Evolutionary conservation across 2,113 vertebrate genomes (phyloP).

Genomic region (Melanotaenia duboulayi): DNA sequence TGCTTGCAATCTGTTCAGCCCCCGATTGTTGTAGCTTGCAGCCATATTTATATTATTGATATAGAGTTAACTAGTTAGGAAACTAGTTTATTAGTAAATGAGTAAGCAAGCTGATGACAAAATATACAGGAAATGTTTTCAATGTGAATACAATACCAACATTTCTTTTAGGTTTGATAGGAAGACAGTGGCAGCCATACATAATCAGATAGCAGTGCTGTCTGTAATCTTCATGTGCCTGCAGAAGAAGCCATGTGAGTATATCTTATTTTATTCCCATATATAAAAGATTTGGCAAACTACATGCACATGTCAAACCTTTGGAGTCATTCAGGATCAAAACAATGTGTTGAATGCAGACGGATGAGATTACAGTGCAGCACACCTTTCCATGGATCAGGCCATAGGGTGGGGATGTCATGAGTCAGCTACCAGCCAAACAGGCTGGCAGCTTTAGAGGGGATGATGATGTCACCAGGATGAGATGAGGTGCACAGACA

Average conservation of each 20-base stretch:
- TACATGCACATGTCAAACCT: neutral
- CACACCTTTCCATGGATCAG: slow-evolving; percentile 13
- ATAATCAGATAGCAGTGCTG: neutral
- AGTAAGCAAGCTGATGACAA: neutral
- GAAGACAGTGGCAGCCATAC: neutral
- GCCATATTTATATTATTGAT: neutral
- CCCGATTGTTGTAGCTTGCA: neutral
- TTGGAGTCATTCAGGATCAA: neutral
- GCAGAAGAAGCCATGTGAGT: neutral
- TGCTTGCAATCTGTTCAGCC: neutral
- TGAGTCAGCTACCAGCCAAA: slow-evolving; percentile 20
- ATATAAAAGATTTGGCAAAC: no score
- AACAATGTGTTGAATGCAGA: neutral
- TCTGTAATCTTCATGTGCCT: neutral
- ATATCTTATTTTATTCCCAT: neutral
- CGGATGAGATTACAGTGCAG: neutral
- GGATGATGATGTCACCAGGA: slow-evolving; percentile 38
- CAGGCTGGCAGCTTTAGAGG: slow-evolving; percentile 22
- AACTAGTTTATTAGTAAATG: neutral
- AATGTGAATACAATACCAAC: neutral
- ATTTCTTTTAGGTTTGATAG: slow-evolving; percentile 3
- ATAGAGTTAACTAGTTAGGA: neutral
- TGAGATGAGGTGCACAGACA: slow-evolving; percentile 28
- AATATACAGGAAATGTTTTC: neutral
- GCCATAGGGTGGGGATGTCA: slow-evolving; percentile 15